Evolutionary conservation across 2,888 invertebrate genomes (phyloP).

Genomic region (Lasius platythorax): DNA sequence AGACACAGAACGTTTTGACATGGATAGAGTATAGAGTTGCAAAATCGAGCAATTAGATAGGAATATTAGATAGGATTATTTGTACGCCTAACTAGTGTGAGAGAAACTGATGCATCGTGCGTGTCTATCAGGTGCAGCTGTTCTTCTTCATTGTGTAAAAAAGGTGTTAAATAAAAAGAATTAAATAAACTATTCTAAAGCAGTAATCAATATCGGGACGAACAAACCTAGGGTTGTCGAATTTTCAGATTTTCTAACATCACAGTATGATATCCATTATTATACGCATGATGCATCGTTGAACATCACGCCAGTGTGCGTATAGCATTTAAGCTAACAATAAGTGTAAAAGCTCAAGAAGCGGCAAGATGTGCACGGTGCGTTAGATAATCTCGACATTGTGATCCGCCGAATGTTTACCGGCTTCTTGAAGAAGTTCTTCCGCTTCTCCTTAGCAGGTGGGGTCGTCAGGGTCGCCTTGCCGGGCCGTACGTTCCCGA

Average conservation of each 20-base stretch:
- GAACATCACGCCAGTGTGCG: conserved; percentile 23
- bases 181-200: neutral
- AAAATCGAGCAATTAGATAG: conserved; percentile 39
- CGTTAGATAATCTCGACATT: conserved; percentile 42
- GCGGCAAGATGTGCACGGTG: conserved; percentile 44
- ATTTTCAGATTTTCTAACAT: neutral
- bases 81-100: conserved; percentile 34
- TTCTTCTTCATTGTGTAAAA: conserved; percentile 8
- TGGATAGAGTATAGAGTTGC: conserved; percentile 15
- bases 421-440: conserved; percentile 98
- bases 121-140: neutral
- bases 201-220: neutral
- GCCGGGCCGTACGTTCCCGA: conserved; percentile 93
- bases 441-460: conserved; percentile 98
- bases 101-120: conserved; percentile 7
- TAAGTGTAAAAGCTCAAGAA: conserved; percentile 49
- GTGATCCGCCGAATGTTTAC: conserved; percentile 78
- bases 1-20: conserved; percentile 9
- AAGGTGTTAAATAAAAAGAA: conserved; percentile 2
- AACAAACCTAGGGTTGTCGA: neutral
- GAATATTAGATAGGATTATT: conserved; percentile 7
- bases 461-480: conserved; percentile 94
- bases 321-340: neutral
- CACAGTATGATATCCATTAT: conserved; percentile 6
- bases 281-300: conserved; percentile 28